A percentile compares a stretch with the other conserved stretches of the same genome.
Evolutionary conservation across 2,888 invertebrate genomes (phyloP).

Genomic region (Apamea monoglypha): DNA sequence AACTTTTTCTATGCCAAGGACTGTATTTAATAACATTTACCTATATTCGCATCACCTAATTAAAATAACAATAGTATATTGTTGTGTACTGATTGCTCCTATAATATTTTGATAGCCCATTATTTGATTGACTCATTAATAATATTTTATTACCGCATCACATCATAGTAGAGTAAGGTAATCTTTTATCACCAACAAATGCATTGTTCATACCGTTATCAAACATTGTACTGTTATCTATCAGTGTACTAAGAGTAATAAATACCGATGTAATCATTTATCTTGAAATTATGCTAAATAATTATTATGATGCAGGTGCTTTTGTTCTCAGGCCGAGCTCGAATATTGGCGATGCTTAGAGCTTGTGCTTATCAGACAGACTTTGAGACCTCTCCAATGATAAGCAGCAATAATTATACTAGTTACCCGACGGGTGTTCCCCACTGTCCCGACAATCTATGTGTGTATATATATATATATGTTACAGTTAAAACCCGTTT

Average conservation of each 20-base stretch:
- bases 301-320: too few species aligned
- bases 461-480: neutral
- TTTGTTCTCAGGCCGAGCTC: neutral
- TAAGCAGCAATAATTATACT: slow-evolving; percentile 1
- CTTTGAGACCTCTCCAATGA: neutral
- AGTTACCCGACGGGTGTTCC: neutral
- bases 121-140: slow-evolving; percentile 43
- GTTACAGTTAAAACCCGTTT: too few species aligned
- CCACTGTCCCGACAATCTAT: neutral
- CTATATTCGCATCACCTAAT: slow-evolving; percentile 41
- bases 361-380: neutral
- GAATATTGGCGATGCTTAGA: neutral
- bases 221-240: slow-evolving; percentile 30
- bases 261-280: slow-evolving; percentile 10
- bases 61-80: slow-evolving; percentile 46
- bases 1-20: slow-evolving; percentile 33
- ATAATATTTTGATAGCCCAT: slow-evolving; percentile 43
- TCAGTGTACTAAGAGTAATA: slow-evolving; percentile 15
- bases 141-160: slow-evolving; percentile 19
- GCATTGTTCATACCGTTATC: slow-evolving; percentile 22
- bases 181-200: slow-evolving; percentile 26
- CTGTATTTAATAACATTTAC: slow-evolving; percentile 19
- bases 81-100: slow-evolving; percentile 15
- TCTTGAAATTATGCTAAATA: too few species aligned
- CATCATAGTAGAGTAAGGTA: slow-evolving; percentile 5